Conservation (phyloP, 2,888 invertebrate species). For the Drosophila macrospina region DNA sequence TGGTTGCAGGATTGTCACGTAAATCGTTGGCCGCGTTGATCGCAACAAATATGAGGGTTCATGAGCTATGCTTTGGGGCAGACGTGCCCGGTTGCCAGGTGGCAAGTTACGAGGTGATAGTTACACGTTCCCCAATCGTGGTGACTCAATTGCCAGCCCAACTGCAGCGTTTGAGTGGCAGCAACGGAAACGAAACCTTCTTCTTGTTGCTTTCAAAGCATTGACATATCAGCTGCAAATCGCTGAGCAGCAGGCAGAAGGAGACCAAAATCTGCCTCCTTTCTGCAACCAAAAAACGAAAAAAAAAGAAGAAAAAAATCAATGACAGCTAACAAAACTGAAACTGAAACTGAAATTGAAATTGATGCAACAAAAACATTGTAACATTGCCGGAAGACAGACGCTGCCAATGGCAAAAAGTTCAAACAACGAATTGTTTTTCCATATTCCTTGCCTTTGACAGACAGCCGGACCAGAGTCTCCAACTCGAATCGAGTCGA, state of each 20-base stretch:
- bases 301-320: slow-evolving; percentile 20
- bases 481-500: slow-evolving; percentile 3
- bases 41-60: slow-evolving; percentile 63
- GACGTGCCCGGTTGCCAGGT: slow-evolving; percentile 44
- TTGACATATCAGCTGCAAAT: slow-evolving; percentile 67
- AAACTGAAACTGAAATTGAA: slow-evolving; percentile 64
- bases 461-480: slow-evolving; percentile 60
- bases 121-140: slow-evolving; percentile 42
- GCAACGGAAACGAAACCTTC: slow-evolving; percentile 50
- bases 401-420: slow-evolving; percentile 38
- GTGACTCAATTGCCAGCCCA: slow-evolving; percentile 44
- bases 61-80: slow-evolving; percentile 24
- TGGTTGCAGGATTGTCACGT: slow-evolving; percentile 62
- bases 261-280: slow-evolving; percentile 17
- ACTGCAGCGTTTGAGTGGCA: slow-evolving; percentile 35
- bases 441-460: slow-evolving; percentile 70
- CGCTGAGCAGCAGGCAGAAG: slow-evolving; percentile 60
- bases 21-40: slow-evolving; percentile 45
- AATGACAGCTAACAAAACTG: slow-evolving; percentile 50
- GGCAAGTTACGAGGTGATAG: slow-evolving; percentile 48
- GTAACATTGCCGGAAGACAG: slow-evolving; percentile 78
- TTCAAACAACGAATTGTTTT: slow-evolving; percentile 70
- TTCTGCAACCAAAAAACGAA: slow-evolving; percentile 15
- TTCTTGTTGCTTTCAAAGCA: slow-evolving; percentile 9
- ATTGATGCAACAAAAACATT: slow-evolving; percentile 73